phyloP scores from a whole-genome alignment of 2,113 vertebrate species.

The Scomber colias region DNA sequence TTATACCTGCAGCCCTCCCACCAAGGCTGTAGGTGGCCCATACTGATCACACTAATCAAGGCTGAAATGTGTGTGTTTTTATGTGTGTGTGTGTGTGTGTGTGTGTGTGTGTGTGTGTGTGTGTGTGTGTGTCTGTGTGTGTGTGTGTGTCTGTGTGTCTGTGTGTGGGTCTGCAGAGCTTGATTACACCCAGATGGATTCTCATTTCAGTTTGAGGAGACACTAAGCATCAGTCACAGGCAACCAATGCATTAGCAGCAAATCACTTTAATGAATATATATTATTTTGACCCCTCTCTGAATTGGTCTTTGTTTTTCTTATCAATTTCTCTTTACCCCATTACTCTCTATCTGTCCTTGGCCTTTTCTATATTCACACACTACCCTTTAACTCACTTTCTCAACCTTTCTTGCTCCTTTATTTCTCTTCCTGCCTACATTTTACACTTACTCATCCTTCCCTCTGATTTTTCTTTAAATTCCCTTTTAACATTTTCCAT shows the following conservation, averaged over 20 bases:
- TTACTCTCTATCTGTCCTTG: constrained; percentile 74
- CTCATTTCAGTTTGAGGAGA: constrained; percentile 80
- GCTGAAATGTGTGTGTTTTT: constrained; percentile 69
- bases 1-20: constrained; percentile 80
- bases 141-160: constrained; percentile 47
- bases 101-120: constrained; percentile 29
- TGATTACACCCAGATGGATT: constrained; percentile 84
- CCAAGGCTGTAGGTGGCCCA: constrained; percentile 73
- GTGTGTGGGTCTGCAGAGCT: constrained; percentile 59
- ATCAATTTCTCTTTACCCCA: constrained; percentile 57
- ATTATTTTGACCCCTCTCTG: constrained; percentile 81
- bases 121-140: constrained; percentile 46
- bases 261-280: constrained; percentile 84
- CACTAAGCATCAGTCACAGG: constrained; percentile 82
- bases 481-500: constrained; percentile 11
- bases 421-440: constrained; percentile 17
- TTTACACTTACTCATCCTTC: constrained; percentile 37
- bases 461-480: constrained; percentile 12
- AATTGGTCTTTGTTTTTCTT: constrained; percentile 72
- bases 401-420: constrained; percentile 25
- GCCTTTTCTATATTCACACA: constrained; percentile 73
- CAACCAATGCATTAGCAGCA: constrained; percentile 77
- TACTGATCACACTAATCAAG: constrained; percentile 81
- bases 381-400: constrained; percentile 67
- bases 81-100: constrained; percentile 32